phyloP scores from a whole-genome alignment of 1,140 invertebrate species.

The Phocides pigmalion region DNA sequence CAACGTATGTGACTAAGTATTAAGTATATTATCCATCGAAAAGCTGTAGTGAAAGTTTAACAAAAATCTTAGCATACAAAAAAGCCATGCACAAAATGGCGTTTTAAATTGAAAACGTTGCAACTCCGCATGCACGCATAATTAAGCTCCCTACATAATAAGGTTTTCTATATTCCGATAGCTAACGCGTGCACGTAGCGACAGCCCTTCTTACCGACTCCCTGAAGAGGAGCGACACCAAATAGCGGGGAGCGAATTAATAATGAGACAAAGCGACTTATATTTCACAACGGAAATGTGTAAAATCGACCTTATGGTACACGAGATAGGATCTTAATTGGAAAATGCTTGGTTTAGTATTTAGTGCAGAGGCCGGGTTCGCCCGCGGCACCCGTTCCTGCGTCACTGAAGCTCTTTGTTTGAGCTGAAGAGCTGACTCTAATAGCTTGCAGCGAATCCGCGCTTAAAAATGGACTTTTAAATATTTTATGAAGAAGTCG shows the following conservation, averaged over 20 bases:
- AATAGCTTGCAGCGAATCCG: conserved; percentile 79
- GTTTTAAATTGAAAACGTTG: conserved; percentile 23
- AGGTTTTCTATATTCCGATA: conserved; percentile 49
- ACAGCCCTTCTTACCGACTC: conserved; percentile 62
- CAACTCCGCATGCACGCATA: conserved; percentile 15
- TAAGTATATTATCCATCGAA: no score
- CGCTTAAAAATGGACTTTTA: conserved; percentile 79
- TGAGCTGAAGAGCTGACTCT: conserved; percentile 79
- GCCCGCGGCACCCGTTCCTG: conserved; percentile 63
- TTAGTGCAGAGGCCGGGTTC: conserved; percentile 56
- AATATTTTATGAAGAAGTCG: conserved; percentile 75
- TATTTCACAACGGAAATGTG: conserved; percentile 41
- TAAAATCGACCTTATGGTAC: conserved; percentile 62
- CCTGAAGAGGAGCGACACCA: conserved; percentile 76
- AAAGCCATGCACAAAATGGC: not conserved
- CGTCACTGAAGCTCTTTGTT: conserved; percentile 78
- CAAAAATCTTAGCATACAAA: not conserved
- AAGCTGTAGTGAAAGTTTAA: no score
- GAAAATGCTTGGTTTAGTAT: conserved; percentile 47
- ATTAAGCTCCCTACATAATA: conserved; percentile 39
- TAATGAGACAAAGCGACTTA: conserved; percentile 72
- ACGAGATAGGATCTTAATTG: conserved; percentile 70
- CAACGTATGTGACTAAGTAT: no score
- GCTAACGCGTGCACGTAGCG: conserved; percentile 52
- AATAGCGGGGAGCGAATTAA: conserved; percentile 77